Evolutionary conservation across 2,888 invertebrate genomes (phyloP).

Genomic region (Axea sp.): DNA sequence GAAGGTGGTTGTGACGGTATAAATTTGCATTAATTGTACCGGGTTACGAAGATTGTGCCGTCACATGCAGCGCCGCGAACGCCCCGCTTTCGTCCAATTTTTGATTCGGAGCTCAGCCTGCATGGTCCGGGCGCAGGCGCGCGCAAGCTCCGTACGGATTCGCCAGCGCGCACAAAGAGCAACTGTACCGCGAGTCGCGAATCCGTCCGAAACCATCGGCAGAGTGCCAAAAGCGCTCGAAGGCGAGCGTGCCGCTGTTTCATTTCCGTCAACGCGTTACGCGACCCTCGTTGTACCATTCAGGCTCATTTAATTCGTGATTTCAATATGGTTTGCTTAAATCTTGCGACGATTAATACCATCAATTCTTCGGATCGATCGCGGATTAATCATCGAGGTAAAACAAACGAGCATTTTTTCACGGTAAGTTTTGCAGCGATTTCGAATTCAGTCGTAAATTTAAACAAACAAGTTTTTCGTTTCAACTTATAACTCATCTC

Average conservation of each 20-base stretch:
- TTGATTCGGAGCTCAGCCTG: conserved; percentile 23
- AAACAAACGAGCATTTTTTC: not conserved
- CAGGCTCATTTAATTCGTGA: not conserved
- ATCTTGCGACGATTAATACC: not conserved
- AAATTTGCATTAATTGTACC: conserved; percentile 58
- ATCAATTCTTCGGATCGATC: not conserved
- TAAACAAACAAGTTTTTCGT: too few relatives aligned
- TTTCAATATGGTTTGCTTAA: not conserved
- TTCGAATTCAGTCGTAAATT: too few relatives aligned
- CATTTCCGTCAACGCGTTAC: conserved; percentile 12
- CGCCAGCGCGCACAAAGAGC: conserved; percentile 48
- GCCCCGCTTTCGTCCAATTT: conserved; percentile 30
- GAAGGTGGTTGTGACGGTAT: conserved; percentile 44
- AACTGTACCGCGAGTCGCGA: conserved; percentile 49
- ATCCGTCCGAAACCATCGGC: conserved; percentile 41
- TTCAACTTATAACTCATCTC: too few relatives aligned
- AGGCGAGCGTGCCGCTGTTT: conserved; percentile 30
- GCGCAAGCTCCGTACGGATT: conserved; percentile 29
- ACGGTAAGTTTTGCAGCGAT: not conserved
- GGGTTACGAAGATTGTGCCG: conserved; percentile 54
- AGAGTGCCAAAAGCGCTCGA: conserved; percentile 61
- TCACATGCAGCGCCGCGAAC: conserved; percentile 40
- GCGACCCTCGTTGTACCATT: not conserved
- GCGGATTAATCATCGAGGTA: not conserved
- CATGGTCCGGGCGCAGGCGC: conserved; percentile 39